These are phyloP conservation scores for Noctuana brunneofusca DNA, from an alignment of 2,888 invertebrate genomes.

Conservation along the genomic window DNA sequence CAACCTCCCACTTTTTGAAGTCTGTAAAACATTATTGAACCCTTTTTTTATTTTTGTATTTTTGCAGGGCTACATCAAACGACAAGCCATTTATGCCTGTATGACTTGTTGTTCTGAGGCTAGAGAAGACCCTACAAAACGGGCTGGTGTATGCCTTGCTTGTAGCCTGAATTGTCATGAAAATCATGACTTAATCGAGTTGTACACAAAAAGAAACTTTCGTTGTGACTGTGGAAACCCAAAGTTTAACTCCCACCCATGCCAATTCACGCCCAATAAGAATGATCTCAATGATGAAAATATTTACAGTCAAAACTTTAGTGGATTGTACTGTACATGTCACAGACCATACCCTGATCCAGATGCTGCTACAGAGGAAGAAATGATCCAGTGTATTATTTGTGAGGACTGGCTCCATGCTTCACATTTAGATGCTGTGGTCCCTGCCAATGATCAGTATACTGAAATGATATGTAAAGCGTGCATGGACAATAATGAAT, in stretches of 20 bases:
- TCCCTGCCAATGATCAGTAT: constrained; percentile 84
- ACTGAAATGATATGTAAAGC: constrained; percentile 92
- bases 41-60: no score
- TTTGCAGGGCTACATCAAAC: constrained; percentile 92
- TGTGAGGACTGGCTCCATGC: constrained; percentile 99
- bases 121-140: constrained; percentile 79
- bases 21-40: no score
- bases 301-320: constrained; percentile 96
- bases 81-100: constrained; percentile 98
- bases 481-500: constrained; percentile 90
- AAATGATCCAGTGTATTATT: constrained; percentile 97
- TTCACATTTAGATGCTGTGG: constrained; percentile 85
- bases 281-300: constrained; percentile 87
- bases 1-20: no score
- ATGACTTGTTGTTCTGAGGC: constrained; percentile 91
- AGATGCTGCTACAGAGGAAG: constrained; percentile 90
- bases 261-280: constrained; percentile 86
- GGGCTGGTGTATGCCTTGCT: constrained; percentile 95
- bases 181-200: constrained; percentile 95
- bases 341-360: constrained; percentile 97
- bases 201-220: constrained; percentile 98
- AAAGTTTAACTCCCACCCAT: constrained; percentile 86
- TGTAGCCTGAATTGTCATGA: constrained; percentile 98
- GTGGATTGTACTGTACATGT: constrained; percentile 95
- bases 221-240: constrained; percentile 97